A percentile compares a stretch with the other conserved stretches of the same genome.
Evolutionary conservation across 2,113 vertebrate species (phyloP).

Genomic region (Dendrocopos noguchii): DNA sequence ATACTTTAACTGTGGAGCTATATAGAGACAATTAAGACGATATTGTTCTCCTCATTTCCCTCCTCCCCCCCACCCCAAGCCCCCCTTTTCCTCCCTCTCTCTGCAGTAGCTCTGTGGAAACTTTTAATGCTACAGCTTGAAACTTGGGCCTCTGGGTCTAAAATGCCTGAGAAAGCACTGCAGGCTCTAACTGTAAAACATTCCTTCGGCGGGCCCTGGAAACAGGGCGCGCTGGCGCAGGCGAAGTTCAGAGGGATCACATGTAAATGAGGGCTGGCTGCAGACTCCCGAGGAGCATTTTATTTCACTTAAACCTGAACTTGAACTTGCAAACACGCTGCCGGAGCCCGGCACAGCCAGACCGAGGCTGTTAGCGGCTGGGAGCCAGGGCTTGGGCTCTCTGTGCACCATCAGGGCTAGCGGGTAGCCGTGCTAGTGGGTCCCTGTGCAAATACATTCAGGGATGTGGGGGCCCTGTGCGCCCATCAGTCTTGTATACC

Average conservation of each 20-base stretch:
- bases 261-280: slow-evolving; percentile 76
- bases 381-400: not conserved
- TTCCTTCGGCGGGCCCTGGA: slow-evolving; percentile 79
- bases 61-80: not conserved
- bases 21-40: slow-evolving; percentile 71
- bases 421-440: not conserved
- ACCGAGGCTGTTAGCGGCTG: not conserved
- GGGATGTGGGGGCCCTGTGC: not conserved
- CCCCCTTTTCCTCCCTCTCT: slow-evolving; percentile 30
- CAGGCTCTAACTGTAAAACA: slow-evolving; percentile 76
- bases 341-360: slow-evolving; percentile 24
- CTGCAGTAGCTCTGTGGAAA: slow-evolving; percentile 72
- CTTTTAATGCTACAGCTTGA: slow-evolving; percentile 68
- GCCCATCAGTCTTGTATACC: not conserved
- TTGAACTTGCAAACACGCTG: slow-evolving; percentile 73
- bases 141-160: slow-evolving; percentile 66
- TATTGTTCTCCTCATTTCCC: slow-evolving; percentile 59
- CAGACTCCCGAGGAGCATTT: slow-evolving; percentile 74
- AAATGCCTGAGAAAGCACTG: slow-evolving; percentile 77
- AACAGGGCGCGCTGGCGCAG: slow-evolving; percentile 70
- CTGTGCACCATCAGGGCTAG: not conserved
- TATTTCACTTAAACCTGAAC: slow-evolving; percentile 79
- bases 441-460: not conserved
- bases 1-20: slow-evolving; percentile 69
- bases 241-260: slow-evolving; percentile 75